Percentiles rank a stretch among this genome's conserved stretches.
Evolutionary conservation across 2,797 vertebrate genomes (phyloP).

Genomic region (Galagoides demidoff): DNA sequence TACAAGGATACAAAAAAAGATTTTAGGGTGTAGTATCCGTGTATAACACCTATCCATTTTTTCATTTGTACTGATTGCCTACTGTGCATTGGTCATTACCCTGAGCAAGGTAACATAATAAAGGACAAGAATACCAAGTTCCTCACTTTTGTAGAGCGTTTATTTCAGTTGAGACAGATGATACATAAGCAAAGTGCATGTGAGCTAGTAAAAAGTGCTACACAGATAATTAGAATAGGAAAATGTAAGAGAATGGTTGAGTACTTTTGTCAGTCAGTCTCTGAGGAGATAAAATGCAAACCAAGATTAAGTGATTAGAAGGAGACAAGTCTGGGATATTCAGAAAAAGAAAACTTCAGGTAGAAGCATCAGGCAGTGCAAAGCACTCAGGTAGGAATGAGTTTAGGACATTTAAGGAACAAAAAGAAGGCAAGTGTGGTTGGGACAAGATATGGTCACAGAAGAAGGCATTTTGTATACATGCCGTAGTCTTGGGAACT

Average conservation of each 20-base stretch:
- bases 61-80: background rate
- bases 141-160: background rate
- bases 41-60: background rate
- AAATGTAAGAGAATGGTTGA: background rate
- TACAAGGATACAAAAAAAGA: background rate
- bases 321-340: background rate
- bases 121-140: background rate
- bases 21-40: background rate
- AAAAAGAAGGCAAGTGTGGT: background rate
- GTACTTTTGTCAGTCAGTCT: background rate
- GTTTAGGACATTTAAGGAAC: background rate
- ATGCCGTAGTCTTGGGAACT: background rate
- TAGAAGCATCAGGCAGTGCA: background rate
- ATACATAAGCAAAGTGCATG: background rate
- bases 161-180: background rate
- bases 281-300: background rate
- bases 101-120: background rate
- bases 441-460: background rate
- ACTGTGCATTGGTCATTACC: background rate
- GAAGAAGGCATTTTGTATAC: background rate
- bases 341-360: too few relatives aligned
- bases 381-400: background rate
- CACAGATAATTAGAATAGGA: background rate
- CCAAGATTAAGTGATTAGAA: background rate
- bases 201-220: background rate